Evolutionary conservation across 2,888 invertebrate species (phyloP).

Genomic region (Amiota minor): DNA sequence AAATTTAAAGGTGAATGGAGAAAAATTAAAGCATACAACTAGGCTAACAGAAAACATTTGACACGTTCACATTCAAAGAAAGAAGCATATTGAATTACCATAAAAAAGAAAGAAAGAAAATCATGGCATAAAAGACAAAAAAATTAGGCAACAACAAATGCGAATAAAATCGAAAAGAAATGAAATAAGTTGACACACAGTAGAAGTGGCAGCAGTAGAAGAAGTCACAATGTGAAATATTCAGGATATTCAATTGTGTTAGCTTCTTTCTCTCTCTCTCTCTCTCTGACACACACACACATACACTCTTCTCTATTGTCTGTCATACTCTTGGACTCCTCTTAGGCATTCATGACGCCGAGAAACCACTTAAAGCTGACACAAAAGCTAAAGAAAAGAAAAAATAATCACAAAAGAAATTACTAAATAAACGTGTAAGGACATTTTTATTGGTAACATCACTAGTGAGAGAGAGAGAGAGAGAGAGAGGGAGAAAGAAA

Average conservation of each 20-base stretch:
- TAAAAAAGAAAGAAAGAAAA: background rate
- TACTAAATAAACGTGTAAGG: conserved; percentile 68
- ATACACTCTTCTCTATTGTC: too few species aligned
- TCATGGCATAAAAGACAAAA: too few species aligned
- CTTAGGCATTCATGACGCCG: conserved; percentile 2
- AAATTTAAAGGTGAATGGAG: background rate
- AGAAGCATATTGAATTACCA: conserved; percentile 25
- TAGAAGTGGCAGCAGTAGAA: background rate
- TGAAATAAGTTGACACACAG: background rate
- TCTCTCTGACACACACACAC: too few species aligned
- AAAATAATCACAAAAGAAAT: conserved; percentile 65
- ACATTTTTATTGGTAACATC: conserved; percentile 62
- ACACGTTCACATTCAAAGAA: conserved; percentile 31
- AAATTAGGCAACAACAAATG: too few species aligned
- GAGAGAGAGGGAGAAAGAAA: background rate
- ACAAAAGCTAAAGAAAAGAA: conserved; percentile 40
- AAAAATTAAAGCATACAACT: background rate
- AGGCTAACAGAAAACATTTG: conserved; percentile 9
- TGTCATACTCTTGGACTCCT: too few species aligned
- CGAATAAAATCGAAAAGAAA: too few species aligned
- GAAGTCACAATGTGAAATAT: conserved; percentile 22
- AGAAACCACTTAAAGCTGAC: conserved; percentile 56
- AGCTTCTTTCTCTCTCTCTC: background rate
- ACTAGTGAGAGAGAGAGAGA: conserved; percentile 31
- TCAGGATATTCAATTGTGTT: conserved; percentile 50